phyloP scores from a whole-genome alignment of 2,797 vertebrate genomes.

The Sus cebifrons region DNA sequence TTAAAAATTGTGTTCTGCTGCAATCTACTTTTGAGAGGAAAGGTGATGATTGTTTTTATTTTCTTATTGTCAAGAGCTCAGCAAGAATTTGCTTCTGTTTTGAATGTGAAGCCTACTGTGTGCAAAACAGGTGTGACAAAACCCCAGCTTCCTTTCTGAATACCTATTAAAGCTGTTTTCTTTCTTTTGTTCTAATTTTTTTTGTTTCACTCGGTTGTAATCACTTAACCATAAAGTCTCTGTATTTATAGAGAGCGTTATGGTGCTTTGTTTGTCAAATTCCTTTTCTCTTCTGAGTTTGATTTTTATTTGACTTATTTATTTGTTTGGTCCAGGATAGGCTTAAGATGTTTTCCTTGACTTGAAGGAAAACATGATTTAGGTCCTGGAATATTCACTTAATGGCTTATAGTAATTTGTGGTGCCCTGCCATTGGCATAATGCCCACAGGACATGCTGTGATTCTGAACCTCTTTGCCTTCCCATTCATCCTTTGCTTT shows the following conservation, averaged over 20 bases:
- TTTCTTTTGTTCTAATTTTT: not conserved
- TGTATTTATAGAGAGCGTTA: constrained; percentile 33
- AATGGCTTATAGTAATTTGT: not conserved
- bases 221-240: constrained; percentile 44
- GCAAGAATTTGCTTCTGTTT: constrained; percentile 74
- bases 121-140: constrained; percentile 64
- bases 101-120: constrained; percentile 76
- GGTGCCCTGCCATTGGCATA: not conserved
- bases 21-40: constrained; percentile 71
- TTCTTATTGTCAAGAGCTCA: constrained; percentile 66
- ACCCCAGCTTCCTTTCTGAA: constrained; percentile 46
- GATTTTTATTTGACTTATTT: constrained; percentile 49
- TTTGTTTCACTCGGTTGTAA: constrained; percentile 21
- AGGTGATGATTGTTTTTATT: constrained; percentile 74
- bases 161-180: constrained; percentile 2
- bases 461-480: not conserved
- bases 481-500: not conserved
- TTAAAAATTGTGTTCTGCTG: constrained; percentile 59
- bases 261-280: not conserved
- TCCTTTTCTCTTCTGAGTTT: constrained; percentile 29
- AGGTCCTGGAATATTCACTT: not conserved
- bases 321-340: constrained; percentile 4
- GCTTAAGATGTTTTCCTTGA: constrained; percentile 17
- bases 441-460: not conserved
- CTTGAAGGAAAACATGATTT: constrained; percentile 43